A percentile compares a stretch with the other conserved stretches of the same genome.
These are phyloP conservation scores for Diplolepis rosae DNA, from an alignment of 2,888 invertebrate species.

Conservation along the genomic window DNA sequence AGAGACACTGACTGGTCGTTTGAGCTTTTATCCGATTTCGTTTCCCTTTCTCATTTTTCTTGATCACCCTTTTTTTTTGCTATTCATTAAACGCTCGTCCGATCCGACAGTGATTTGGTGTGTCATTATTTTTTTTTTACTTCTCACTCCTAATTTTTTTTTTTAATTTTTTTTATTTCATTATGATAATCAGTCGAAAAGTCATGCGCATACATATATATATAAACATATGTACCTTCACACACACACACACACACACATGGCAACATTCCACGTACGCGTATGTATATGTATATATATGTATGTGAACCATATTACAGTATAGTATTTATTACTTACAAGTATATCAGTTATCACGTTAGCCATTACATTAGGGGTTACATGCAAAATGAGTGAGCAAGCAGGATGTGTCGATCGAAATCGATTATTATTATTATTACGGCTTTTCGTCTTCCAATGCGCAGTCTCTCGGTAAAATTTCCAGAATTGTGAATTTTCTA, in stretches of 20 bases:
- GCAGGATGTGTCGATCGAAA: conserved; percentile 36
- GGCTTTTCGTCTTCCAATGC: conserved; percentile 13
- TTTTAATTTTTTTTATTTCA: conserved; percentile 44
- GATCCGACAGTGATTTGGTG: conserved; percentile 22
- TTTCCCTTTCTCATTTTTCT: not conserved
- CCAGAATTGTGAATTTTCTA: conserved; percentile 18
- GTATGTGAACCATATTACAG: conserved; percentile 36
- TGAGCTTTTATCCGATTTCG: conserved; percentile 35
- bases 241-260: conserved; percentile 37
- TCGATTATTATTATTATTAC: conserved; percentile 40
- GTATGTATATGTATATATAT: conserved; percentile 52
- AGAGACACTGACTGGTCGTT: conserved; percentile 37
- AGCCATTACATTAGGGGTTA: conserved; percentile 56
- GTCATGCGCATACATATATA: conserved; percentile 66
- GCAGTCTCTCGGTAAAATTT: conserved; percentile 3
- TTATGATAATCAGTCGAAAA: conserved; percentile 72
- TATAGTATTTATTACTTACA: conserved; percentile 34
- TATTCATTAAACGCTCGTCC: not conserved
- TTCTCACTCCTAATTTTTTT: not conserved
- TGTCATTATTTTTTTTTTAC: conserved; percentile 38
- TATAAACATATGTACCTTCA: conserved; percentile 57
- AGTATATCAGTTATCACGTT: conserved; percentile 61
- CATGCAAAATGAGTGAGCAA: conserved; percentile 57
- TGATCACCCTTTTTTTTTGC: not conserved
- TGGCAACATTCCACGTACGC: conserved; percentile 50